Base-by-base conservation (phyloP, 2,113 vertebrate species). In the Emydura subglobosa region DNA sequence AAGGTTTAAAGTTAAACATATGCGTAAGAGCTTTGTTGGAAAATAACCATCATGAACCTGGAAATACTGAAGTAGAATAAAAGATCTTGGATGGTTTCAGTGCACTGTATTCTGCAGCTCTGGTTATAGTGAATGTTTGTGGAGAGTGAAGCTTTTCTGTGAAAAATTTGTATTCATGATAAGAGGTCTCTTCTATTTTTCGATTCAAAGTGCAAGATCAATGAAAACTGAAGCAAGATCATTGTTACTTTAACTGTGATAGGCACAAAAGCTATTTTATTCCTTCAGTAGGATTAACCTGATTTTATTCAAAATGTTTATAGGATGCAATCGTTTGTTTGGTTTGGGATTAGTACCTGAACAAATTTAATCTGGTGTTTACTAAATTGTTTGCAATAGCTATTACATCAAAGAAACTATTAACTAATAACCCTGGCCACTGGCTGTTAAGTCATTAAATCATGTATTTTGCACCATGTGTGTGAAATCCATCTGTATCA, bases 401-500 rank as follows among this genome's bases (percentile, higher is more conserved):
- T 57, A 7, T 39, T 89, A 85, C 0, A 0, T 72, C 65, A 85
- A 76, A 95, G 92, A 59, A 1, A 1, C 14, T 85, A 29, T 89
- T 94, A 86, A 88, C 81, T 95, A 79, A 50, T 39, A 91, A 84
- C 1, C 2, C 82, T 49, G 0, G 11, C 4, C n/a, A 57, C 91
- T 90, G 59, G 39, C 51, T 85, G 34, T 47, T 61, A 55, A 92
- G 88, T 88, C 39, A 89, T 95, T 85, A 83, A 55, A 49, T 74
- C 7, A 47, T 47, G 47, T 86, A 27, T 22, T 76, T 93, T 29
- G 8, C 31, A 88, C 13, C 34, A 91, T n/a, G 50, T 25, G 82
- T 1, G 79, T 83, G 72, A 93, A 74, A 92, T 9, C 54, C 3
- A 55, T 86, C 72, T 79, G 13, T 57, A 34, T 47, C 7, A 31